Percentiles rank a stretch among this genome's conserved stretches.
These are phyloP conservation scores for Hyles lineata DNA, from an alignment of 2,888 invertebrate genomes.

Conservation along the genomic window DNA sequence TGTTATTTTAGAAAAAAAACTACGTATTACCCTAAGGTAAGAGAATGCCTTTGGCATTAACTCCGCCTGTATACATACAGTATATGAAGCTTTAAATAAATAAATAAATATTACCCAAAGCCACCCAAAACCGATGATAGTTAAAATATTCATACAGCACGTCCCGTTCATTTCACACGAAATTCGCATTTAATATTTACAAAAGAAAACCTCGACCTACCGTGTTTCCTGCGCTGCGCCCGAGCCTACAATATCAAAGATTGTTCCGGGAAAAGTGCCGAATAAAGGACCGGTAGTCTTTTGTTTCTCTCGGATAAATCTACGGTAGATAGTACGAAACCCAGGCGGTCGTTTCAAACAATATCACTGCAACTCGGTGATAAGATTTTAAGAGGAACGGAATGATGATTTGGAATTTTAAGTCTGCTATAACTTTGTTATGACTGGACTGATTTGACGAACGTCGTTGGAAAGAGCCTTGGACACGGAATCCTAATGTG, in stretches of 20 bases:
- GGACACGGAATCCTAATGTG: too few relatives aligned
- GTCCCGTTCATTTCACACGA: too few relatives aligned
- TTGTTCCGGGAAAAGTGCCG: slow-evolving; percentile 24
- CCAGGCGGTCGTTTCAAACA: background rate
- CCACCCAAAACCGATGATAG: too few relatives aligned
- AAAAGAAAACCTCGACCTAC: background rate
- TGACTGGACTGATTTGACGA: too few relatives aligned
- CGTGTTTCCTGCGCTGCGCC: background rate
- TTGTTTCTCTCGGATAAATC: slow-evolving; percentile 29
- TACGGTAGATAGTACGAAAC: slow-evolving; percentile 17
- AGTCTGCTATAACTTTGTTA: background rate
- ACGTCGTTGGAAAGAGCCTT: too few relatives aligned
- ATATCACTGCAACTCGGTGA: slow-evolving; percentile 1
- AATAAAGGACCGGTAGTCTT: slow-evolving; percentile 17
- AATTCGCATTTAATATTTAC: background rate
- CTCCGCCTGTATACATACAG: too few relatives aligned
- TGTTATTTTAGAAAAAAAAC: too few relatives aligned
- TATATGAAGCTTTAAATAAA: too few relatives aligned
- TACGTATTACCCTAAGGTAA: too few relatives aligned
- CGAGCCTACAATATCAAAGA: slow-evolving; percentile 20
- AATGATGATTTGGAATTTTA: background rate
- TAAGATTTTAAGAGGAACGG: background rate
- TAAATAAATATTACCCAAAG: too few relatives aligned
- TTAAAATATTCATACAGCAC: too few relatives aligned
- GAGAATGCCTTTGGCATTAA: too few relatives aligned